A percentile compares a stretch with the other conserved stretches of the same genome.
phyloP scores from a whole-genome alignment of 1,140 invertebrate species.

The Globodera ellingtonae region DNA sequence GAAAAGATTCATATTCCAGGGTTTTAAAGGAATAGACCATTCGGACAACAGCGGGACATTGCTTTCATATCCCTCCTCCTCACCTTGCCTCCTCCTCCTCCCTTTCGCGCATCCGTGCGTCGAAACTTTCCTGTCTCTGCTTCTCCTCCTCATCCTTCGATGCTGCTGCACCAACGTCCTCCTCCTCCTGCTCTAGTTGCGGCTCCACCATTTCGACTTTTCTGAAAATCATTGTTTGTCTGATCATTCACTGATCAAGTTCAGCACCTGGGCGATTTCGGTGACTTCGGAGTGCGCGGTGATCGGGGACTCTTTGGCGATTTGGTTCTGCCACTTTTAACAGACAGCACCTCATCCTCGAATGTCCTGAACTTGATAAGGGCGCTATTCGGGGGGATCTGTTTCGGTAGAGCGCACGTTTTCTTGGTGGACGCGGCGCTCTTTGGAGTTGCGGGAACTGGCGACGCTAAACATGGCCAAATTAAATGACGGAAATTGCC shows the following conservation, averaged over 20 bases:
- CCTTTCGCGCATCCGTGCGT: background rate
- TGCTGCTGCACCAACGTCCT: background rate
- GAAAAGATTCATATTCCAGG: too few species aligned
- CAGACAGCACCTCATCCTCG: slow-evolving; percentile 48
- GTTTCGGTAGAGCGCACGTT: background rate
- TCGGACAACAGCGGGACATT: background rate
- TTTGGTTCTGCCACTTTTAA: slow-evolving; percentile 18
- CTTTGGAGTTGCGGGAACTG: slow-evolving; percentile 28
- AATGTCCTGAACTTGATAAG: slow-evolving; percentile 46
- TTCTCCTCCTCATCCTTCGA: slow-evolving; percentile 7
- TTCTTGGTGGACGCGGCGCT: slow-evolving; percentile 11
- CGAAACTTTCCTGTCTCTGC: background rate
- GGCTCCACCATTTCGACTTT: slow-evolving; percentile 16
- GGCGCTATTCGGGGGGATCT: slow-evolving; percentile 11
- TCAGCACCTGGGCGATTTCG: slow-evolving; percentile 35
- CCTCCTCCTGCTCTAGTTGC: slow-evolving; percentile 11
- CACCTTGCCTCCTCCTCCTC: background rate
- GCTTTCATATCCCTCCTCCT: background rate
- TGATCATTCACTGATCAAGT: background rate
- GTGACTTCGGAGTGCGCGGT: slow-evolving; percentile 55
- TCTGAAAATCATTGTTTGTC: slow-evolving; percentile 6
- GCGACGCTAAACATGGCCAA: slow-evolving; percentile 18
- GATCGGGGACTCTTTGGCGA: slow-evolving; percentile 55
- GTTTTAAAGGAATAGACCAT: too few species aligned
- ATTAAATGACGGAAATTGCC: background rate